Percentiles rank a stretch among this genome's conserved stretches.
phyloP scores from a whole-genome alignment of 2,797 vertebrate genomes.

The Epinephelus awoara region DNA sequence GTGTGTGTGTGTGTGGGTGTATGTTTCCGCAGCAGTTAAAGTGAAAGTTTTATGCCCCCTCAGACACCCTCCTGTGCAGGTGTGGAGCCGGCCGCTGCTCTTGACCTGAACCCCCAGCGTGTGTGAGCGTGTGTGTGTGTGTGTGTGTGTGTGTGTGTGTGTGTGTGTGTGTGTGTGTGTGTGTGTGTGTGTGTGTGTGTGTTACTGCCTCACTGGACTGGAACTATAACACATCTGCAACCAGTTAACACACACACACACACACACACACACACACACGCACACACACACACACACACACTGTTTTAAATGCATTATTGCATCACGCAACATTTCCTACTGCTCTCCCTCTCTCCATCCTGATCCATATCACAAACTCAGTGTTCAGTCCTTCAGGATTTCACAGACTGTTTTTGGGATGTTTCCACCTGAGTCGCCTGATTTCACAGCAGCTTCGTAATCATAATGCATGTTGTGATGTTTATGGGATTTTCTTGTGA shows the following conservation, averaged over 20 bases:
- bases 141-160: slow-evolving; percentile 3
- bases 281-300: slow-evolving; percentile 39
- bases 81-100: slow-evolving; percentile 70
- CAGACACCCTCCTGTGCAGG: slow-evolving; percentile 72
- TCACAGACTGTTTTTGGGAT: too few relatives aligned
- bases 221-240: slow-evolving; percentile 80
- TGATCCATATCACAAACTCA: slow-evolving; percentile 17
- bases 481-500: too few relatives aligned
- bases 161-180: too few relatives aligned
- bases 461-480: too few relatives aligned
- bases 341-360: slow-evolving; percentile 15
- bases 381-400: too few relatives aligned
- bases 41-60: slow-evolving; percentile 66
- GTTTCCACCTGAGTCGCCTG: too few relatives aligned
- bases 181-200: too few relatives aligned
- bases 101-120: slow-evolving; percentile 46
- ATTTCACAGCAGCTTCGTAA: too few relatives aligned
- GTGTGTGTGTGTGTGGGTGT: slow-evolving; percentile 22
- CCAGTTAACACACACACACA: slow-evolving; percentile 64
- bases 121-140: slow-evolving; percentile 42
- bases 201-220: slow-evolving; percentile 57
- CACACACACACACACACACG: slow-evolving; percentile 29
- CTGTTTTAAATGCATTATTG: slow-evolving; percentile 55
- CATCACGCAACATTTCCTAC: slow-evolving; percentile 64
- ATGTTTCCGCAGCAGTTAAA: slow-evolving; percentile 69